A percentile compares a stretch with the other conserved stretches of the same genome.
These are phyloP conservation scores for Apodemia zela DNA, from an alignment of 2,888 invertebrate genomes.

Conservation along the genomic window DNA sequence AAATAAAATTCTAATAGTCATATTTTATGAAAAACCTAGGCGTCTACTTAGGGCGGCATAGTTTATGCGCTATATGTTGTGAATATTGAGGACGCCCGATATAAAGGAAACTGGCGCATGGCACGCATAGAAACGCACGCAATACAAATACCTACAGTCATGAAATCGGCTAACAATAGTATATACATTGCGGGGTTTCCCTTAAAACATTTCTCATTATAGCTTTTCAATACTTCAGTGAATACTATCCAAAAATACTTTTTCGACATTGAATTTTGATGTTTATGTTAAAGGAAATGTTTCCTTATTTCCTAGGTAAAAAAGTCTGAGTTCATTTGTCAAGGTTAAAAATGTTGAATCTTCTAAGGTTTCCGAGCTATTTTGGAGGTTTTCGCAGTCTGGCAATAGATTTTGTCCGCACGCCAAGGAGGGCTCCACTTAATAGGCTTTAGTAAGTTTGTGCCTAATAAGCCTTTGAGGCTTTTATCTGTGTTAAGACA, in stretches of 20 bases:
- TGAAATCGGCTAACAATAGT: too few relatives aligned
- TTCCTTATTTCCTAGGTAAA: too few relatives aligned
- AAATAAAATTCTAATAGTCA: conserved; percentile 2
- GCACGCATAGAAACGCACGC: conserved; percentile 73
- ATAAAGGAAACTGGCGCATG: conserved; percentile 58
- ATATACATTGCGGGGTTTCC: too few relatives aligned
- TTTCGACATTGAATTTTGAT: too few relatives aligned
- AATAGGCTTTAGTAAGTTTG: conserved; percentile 16
- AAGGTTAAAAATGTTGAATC: neutral
- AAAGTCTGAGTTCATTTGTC: too few relatives aligned
- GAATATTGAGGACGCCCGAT: conserved; percentile 69
- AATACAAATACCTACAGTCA: conserved; percentile 36
- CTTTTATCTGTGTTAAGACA: conserved; percentile 6
- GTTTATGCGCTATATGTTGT: conserved; percentile 66
- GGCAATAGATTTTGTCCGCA: conserved; percentile 46
- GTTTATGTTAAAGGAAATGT: too few relatives aligned
- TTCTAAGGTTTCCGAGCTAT: conserved; percentile 60
- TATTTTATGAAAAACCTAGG: conserved; percentile 13
- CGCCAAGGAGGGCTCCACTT: conserved; percentile 32
- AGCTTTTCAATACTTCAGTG: too few relatives aligned
- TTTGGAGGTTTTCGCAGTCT: conserved; percentile 52
- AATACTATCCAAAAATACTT: too few relatives aligned
- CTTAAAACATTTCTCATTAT: too few relatives aligned
- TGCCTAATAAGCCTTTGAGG: conserved; percentile 6
- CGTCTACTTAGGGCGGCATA: conserved; percentile 57